A percentile compares a stretch with the other conserved stretches of the same genome.
Evolutionary conservation across 2,113 vertebrate genomes (phyloP).

Genomic region (Erythrocercus mccallii): DNA sequence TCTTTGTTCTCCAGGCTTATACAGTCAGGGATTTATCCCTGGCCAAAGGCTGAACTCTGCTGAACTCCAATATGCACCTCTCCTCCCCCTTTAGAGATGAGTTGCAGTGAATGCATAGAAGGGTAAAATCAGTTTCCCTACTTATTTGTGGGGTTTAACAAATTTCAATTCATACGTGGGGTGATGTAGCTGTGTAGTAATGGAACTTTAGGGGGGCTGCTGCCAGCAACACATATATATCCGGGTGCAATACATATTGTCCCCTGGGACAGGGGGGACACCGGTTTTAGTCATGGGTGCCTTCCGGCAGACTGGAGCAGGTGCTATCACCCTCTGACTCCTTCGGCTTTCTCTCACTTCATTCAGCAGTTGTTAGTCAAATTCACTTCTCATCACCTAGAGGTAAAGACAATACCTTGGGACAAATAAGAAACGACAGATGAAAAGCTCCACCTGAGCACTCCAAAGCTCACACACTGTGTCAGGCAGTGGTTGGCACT

Average conservation of each 20-base stretch:
- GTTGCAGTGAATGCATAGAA: neutral
- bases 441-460: neutral
- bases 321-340: neutral
- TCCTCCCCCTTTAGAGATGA: neutral
- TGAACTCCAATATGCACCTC: neutral
- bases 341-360: constrained; percentile 1
- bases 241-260: neutral
- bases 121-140: neutral
- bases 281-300: neutral
- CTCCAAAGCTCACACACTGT: neutral
- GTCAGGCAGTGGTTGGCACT: neutral
- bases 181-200: neutral
- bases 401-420: neutral
- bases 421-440: neutral
- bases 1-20: neutral
- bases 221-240: neutral
- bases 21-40: neutral
- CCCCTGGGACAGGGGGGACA: neutral
- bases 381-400: neutral
- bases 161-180: neutral
- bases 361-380: neutral
- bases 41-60: neutral
- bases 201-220: neutral
- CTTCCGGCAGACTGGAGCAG: neutral
- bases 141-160: neutral